Evolutionary conservation across 2,888 invertebrate genomes (phyloP).

Genomic region (Synergus laeviventris): DNA sequence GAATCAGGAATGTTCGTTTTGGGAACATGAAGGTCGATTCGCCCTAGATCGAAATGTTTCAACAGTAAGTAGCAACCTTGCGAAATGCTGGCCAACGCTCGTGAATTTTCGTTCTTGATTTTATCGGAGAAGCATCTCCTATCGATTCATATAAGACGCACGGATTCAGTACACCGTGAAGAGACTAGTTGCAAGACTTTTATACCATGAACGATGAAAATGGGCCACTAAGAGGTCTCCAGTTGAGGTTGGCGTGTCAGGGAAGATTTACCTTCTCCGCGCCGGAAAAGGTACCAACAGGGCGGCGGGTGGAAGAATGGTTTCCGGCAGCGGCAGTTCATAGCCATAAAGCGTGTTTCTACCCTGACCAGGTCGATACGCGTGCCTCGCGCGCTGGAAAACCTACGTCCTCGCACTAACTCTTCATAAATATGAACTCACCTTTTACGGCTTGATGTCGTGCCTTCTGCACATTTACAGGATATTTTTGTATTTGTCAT

Average conservation of each 20-base stretch:
- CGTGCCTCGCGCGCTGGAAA: constrained; percentile 52
- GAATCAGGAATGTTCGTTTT: constrained; percentile 12
- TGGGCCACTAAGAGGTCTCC: constrained; percentile 58
- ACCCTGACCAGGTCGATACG: constrained; percentile 57
- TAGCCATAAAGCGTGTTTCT: constrained; percentile 56
- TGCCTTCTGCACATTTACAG: constrained; percentile 29
- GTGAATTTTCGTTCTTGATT: constrained; percentile 7
- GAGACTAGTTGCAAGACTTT: not conserved
- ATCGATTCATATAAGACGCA: constrained; percentile 3
- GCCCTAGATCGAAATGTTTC: no score
- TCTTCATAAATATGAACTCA: constrained; percentile 3
- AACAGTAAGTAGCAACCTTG: not conserved
- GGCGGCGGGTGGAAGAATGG: constrained; percentile 68
- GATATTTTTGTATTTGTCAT: constrained; percentile 23
- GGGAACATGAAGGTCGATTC: constrained; percentile 2
- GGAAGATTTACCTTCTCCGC: constrained; percentile 68
- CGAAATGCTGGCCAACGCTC: not conserved
- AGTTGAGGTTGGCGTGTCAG: constrained; percentile 66
- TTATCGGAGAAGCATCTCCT: constrained; percentile 8
- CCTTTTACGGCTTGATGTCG: constrained; percentile 35
- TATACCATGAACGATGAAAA: constrained; percentile 53
- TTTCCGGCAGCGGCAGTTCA: constrained; percentile 68
- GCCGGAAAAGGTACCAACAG: constrained; percentile 70
- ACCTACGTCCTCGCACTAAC: constrained; percentile 43
- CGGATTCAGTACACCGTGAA: constrained; percentile 1